These are phyloP conservation scores for Parauchenoglanis punctatus DNA, from an alignment of 2,797 vertebrate species.

Conservation along the genomic window DNA sequence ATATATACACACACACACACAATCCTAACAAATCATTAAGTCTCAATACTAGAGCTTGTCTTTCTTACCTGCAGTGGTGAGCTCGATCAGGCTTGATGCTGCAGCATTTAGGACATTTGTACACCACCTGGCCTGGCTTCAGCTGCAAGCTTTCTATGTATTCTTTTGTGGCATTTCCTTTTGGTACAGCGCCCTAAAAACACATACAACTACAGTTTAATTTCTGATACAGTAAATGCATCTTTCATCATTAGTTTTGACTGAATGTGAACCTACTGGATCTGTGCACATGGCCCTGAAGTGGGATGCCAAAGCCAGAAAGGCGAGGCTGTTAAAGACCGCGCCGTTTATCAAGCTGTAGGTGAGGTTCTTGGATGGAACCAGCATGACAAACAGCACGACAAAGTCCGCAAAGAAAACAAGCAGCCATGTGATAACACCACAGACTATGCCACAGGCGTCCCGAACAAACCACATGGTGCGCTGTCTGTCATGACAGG, in stretches of 20 bases:
- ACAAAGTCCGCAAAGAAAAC: conserved; percentile 96
- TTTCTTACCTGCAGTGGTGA: conserved; percentile 94
- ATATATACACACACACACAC: too few relatives aligned
- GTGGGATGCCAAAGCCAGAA: conserved; percentile 94
- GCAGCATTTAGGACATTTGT: conserved; percentile 98
- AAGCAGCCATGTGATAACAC: conserved; percentile 92
- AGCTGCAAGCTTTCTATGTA: conserved; percentile 98
- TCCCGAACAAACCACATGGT: conserved; percentile 98
- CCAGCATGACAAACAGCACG: conserved; percentile 94
- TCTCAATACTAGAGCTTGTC: not conserved
- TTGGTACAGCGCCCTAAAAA: conserved; percentile 91
- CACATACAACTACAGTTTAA: conserved; percentile 9
- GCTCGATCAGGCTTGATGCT: conserved; percentile 98
- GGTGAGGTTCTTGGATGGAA: conserved; percentile 89
- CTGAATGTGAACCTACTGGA: conserved; percentile 83
- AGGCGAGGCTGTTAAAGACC: conserved; percentile 91
- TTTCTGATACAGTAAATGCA: not conserved
- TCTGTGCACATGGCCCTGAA: conserved; percentile 97
- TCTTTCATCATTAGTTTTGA: not conserved
- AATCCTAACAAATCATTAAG: not conserved
- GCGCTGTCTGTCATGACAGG: conserved; percentile 74
- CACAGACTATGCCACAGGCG: conserved; percentile 93
- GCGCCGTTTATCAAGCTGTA: conserved; percentile 91
- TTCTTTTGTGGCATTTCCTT: conserved; percentile 97
- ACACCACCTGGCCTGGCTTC: conserved; percentile 97